Base-by-base conservation (phyloP, 2,888 invertebrate species). In the Microchrysa polita region DNA sequence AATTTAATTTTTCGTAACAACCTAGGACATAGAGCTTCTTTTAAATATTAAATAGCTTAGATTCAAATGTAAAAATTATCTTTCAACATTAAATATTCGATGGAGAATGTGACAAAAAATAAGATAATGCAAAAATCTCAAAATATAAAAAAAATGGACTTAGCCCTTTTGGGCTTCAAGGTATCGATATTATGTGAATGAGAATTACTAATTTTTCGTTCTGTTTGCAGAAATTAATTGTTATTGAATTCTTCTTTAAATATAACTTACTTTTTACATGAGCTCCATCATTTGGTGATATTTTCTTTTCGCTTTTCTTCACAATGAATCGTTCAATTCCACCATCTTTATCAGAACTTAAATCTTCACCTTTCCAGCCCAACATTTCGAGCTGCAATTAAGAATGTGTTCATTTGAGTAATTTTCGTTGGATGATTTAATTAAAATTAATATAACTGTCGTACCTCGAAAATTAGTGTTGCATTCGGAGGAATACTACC, bases 401-500 rank as follows among this genome's bases (percentile, higher is more conserved):
- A 59, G 48, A 48, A 48, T 12, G 4, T n/a, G n/a, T n/a, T n/a
- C n/a, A n/a, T n/a, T n/a, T n/a, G n/a, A n/a, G n/a, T n/a, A n/a
- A 20, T 16, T 16, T 44, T 44, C 53, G 20, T 42, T 10, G 20
- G 23, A 20, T 67, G 12, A 74, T 73, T 16, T 53, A 5, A 12
- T 9, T 27, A 69, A 52, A 27, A 60, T 27, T 53, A 60, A 5
- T 40, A 34, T n/a, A n/a, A n/a, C 10, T 34, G 14, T 34, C 27
- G 2, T 83, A 94, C 95, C 88, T 95, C 95, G 87, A 96, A 96
- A 79, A 93, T 90, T 5, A 99, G 86, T 0, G 94, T 95, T 0
- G 97, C 87, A 83, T 95, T 90, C 9, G 94, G 91, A 27, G 96
- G 96, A 78, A 98, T 97, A 80, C 90, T 92, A 1, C 97, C 96